These are phyloP conservation scores for Chiridota heheva DNA, from an alignment of 35 echinoderm and acorn worm genomes.

Conservation along the genomic window DNA sequence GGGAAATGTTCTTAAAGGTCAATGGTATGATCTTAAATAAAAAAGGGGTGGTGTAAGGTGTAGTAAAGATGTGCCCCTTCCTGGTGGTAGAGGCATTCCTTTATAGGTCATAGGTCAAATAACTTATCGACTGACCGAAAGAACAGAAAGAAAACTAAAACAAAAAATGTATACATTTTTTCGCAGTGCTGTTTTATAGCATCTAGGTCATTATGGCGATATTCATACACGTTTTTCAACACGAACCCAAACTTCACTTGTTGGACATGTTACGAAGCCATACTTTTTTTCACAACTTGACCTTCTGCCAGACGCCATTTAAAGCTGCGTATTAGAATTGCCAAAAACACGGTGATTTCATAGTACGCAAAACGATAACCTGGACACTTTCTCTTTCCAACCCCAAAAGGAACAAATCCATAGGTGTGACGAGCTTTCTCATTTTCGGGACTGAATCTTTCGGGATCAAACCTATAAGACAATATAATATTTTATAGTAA, in stretches of 20 bases:
- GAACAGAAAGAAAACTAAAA: too few species aligned
- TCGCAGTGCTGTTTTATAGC: too few species aligned
- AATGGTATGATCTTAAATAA: too few species aligned
- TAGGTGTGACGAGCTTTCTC: conserved; percentile 38
- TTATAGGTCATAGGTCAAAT: too few species aligned
- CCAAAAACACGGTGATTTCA: conserved; percentile 67
- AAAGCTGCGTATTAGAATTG: conserved; percentile 59
- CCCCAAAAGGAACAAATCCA: conserved; percentile 59
- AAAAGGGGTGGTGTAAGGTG: too few species aligned
- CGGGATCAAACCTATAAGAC: conserved; percentile 65
- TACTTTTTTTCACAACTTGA: conserved; percentile 49
- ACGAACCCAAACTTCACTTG: conserved; percentile 76
- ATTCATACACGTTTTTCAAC: conserved; percentile 50
- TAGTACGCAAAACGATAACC: conserved; percentile 60
- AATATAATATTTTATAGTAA: background rate
- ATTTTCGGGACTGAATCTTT: conserved; percentile 60
- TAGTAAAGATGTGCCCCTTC: too few species aligned
- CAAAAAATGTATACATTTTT: too few species aligned
- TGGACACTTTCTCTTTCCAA: conserved; percentile 68
- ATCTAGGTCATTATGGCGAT: too few species aligned
- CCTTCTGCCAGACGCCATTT: conserved; percentile 65
- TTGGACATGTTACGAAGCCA: conserved; percentile 61
- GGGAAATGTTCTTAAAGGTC: too few species aligned
- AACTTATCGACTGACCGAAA: too few species aligned
- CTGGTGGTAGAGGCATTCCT: too few species aligned